These are phyloP conservation scores for Aromia moschata DNA, from an alignment of 2,888 invertebrate genomes.

Conservation along the genomic window DNA sequence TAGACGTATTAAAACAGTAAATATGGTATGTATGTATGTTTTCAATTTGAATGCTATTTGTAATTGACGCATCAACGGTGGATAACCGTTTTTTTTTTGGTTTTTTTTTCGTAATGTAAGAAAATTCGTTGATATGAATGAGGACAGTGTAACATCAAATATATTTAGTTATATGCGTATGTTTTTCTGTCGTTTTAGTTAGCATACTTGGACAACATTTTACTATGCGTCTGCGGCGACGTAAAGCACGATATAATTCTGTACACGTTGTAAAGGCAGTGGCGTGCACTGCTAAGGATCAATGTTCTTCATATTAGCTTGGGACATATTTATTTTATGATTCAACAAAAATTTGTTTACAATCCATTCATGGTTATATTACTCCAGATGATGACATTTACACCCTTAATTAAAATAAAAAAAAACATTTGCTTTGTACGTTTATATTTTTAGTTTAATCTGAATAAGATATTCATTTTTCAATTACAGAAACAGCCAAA, in stretches of 20 bases:
- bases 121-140: neutral
- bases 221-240: no score
- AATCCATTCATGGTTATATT: no score
- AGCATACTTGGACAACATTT: neutral
- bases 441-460: no score
- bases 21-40: conserved; percentile 7
- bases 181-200: neutral
- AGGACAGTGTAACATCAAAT: neutral
- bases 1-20: neutral
- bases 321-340: no score
- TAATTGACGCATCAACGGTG: neutral
- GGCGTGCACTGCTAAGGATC: neutral
- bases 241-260: neutral
- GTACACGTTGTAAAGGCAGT: neutral
- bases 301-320: no score
- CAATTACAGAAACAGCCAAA: no score
- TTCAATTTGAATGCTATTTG: neutral
- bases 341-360: no score
- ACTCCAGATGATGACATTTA: no score
- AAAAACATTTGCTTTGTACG: no score
- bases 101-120: neutral
- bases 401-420: no score
- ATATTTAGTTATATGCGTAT: no score
- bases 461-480: no score
- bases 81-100: neutral